These are phyloP conservation scores for Lypha dubia DNA, from an alignment of 2,888 invertebrate genomes.

Conservation along the genomic window DNA sequence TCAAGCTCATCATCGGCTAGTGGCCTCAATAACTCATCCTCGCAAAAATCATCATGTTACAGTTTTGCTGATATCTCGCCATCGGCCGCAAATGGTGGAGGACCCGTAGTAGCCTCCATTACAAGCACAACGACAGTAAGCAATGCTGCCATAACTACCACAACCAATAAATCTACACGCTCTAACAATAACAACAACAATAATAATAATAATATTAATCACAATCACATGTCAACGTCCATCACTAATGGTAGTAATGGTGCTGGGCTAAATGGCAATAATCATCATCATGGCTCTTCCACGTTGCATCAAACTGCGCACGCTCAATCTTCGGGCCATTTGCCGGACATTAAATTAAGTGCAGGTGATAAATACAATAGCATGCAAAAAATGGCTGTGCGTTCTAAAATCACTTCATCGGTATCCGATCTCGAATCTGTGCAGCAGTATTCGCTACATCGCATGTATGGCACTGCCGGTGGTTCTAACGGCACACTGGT, in stretches of 20 bases:
- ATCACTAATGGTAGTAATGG: conserved; percentile 58
- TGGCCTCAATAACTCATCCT: conserved; percentile 80
- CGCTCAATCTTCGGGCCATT: conserved; percentile 80
- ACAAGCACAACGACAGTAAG: conserved; percentile 79
- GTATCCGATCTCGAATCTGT: conserved; percentile 83
- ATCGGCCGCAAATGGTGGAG: conserved; percentile 68
- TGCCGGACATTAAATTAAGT: conserved; percentile 83
- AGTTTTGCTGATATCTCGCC: conserved; percentile 81
- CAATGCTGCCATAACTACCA: conserved; percentile 80
- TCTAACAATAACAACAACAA: conserved; percentile 72
- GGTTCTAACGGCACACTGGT: conserved; percentile 76
- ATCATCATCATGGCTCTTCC: conserved; percentile 65
- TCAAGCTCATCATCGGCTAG: conserved; percentile 81
- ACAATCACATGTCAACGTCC: conserved; percentile 62
- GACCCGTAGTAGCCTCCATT: conserved; percentile 73
- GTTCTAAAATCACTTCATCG: conserved; percentile 82
- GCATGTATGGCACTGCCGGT: conserved; percentile 80
- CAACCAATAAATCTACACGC: conserved; percentile 75
- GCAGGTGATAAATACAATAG: conserved; percentile 82
- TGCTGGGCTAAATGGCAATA: conserved; percentile 16
- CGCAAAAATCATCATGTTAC: conserved; percentile 81
- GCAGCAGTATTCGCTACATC: conserved; percentile 83
- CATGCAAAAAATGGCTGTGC: conserved; percentile 82
- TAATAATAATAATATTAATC: conserved; percentile 55
- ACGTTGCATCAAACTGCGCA: conserved; percentile 73